phyloP scores from a whole-genome alignment of 2,888 invertebrate genomes.

The Macrophya annulata region DNA sequence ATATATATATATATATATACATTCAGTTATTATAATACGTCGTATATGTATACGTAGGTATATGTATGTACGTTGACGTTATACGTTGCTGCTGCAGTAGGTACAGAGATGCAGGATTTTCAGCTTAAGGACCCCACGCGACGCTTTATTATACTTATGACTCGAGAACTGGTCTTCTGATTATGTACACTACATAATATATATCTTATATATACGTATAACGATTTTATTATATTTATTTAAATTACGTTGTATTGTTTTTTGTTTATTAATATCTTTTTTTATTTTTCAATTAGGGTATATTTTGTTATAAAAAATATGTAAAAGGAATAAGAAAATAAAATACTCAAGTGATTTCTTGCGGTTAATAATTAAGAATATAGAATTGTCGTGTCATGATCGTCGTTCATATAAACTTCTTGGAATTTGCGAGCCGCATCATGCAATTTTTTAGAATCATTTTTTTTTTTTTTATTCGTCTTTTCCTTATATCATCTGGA shows the following conservation, averaged over 20 bases:
- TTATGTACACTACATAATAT: too few relatives aligned
- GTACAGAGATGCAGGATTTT: neutral
- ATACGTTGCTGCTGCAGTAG: neutral
- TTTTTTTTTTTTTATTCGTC: neutral
- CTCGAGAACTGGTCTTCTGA: neutral
- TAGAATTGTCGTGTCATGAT: neutral
- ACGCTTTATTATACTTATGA: neutral
- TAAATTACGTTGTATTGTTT: neutral
- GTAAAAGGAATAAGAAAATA: neutral
- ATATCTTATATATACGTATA: too few relatives aligned
- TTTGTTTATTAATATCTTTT: neutral
- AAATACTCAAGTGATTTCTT: conserved; percentile 25
- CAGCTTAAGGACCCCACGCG: neutral
- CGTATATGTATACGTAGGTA: neutral
- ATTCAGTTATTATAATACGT: neutral
- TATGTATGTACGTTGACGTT: neutral
- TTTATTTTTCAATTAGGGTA: neutral
- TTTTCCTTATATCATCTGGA: too few relatives aligned
- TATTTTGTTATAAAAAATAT: neutral
- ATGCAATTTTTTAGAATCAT: neutral
- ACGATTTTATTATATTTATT: neutral
- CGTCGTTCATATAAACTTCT: neutral
- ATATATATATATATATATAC: too few relatives aligned
- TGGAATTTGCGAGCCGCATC: neutral
- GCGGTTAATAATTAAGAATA: neutral